phyloP scores from a whole-genome alignment of 2,888 invertebrate genomes.

The Chelonus formosanus region DNA sequence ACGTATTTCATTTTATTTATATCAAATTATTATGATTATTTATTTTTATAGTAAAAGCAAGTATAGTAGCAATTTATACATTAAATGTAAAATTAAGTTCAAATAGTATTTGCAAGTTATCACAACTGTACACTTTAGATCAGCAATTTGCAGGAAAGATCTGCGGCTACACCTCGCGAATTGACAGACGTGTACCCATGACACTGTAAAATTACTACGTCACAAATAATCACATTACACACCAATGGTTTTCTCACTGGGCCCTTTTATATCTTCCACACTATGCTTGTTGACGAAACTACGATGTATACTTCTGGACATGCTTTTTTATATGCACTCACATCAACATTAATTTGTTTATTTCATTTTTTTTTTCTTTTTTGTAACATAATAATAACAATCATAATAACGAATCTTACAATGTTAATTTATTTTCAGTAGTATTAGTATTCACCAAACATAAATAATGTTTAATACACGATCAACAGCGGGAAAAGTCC shows the following conservation, averaged over 20 bases:
- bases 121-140: conserved; percentile 43
- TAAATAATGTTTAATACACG: conserved; percentile 32
- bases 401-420: not conserved
- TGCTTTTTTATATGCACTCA: conserved; percentile 2
- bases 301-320: conserved; percentile 12
- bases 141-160: conserved; percentile 9
- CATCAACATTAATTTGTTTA: not conserved
- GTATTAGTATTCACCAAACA: not conserved
- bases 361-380: too few species aligned
- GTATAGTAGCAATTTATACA: too few species aligned
- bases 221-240: conserved; percentile 64
- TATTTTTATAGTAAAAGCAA: conserved; percentile 12
- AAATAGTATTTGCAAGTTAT: conserved; percentile 46
- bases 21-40: conserved; percentile 22
- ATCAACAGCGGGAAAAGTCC: conserved; percentile 30
- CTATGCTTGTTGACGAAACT: conserved; percentile 15
- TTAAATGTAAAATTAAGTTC: too few species aligned
- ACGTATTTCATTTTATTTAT: too few species aligned
- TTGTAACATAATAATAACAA: too few species aligned
- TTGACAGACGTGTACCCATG: conserved; percentile 59
- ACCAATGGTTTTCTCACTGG: conserved; percentile 47
- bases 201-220: conserved; percentile 66
- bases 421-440: not conserved
- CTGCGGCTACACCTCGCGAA: conserved; percentile 37
- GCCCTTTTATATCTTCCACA: conserved; percentile 6